These are phyloP conservation scores for Phylloscopus trochiloides DNA, from an alignment of 2,113 vertebrate genomes.

Conservation along the genomic window DNA sequence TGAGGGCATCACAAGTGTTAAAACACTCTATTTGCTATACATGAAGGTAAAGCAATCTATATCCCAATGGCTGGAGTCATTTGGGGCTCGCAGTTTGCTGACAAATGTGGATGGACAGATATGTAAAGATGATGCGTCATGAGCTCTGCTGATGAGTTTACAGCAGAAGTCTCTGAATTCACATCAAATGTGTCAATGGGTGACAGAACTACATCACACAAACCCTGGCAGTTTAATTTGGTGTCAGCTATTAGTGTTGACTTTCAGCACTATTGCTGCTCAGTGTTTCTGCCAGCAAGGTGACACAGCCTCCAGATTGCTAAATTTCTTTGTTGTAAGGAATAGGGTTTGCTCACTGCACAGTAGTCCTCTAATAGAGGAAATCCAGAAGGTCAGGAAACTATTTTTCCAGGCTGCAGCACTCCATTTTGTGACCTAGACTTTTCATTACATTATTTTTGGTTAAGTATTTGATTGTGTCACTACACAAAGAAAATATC, in stretches of 20 bases:
- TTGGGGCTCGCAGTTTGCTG: slow-evolving; percentile 33
- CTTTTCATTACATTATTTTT: slow-evolving; percentile 46
- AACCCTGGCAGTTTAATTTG: slow-evolving; percentile 76
- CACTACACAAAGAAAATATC: not conserved
- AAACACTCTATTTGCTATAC: slow-evolving; percentile 36
- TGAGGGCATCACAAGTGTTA: slow-evolving; percentile 39
- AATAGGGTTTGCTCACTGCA: slow-evolving; percentile 52
- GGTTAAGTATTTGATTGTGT: slow-evolving; percentile 38
- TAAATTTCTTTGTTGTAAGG: slow-evolving; percentile 71
- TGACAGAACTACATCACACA: slow-evolving; percentile 71
- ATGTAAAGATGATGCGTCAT: slow-evolving; percentile 74
- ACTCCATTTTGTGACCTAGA: slow-evolving; percentile 20
- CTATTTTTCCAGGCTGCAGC: not conserved
- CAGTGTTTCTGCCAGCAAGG: slow-evolving; percentile 73
- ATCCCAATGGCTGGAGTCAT: slow-evolving; percentile 46
- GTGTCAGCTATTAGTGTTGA: slow-evolving; percentile 75
- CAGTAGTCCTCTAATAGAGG: slow-evolving; percentile 27
- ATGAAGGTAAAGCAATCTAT: slow-evolving; percentile 58
- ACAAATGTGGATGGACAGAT: slow-evolving; percentile 70
- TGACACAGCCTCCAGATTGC: slow-evolving; percentile 66
- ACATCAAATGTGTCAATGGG: slow-evolving; percentile 71
- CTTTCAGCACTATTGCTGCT: slow-evolving; percentile 55
- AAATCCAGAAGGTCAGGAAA: slow-evolving; percentile 44
- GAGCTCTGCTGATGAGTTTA: slow-evolving; percentile 69
- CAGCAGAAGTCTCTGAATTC: slow-evolving; percentile 64